Evolutionary conservation across 2,113 vertebrate species (phyloP).

Genomic region (Baryphthengus martii): DNA sequence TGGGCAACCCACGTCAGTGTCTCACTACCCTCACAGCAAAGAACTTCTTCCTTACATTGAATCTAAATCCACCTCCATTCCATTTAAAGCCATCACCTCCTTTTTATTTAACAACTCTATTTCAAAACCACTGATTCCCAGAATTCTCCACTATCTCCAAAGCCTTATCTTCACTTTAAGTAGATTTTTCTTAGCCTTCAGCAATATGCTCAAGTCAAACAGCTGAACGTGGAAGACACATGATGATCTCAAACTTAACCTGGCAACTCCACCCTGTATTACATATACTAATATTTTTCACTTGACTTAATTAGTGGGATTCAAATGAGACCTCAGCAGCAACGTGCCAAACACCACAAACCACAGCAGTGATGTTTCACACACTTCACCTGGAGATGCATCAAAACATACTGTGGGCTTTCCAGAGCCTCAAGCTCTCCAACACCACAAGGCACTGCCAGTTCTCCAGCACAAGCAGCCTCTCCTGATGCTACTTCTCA

Average conservation of each 20-base stretch:
- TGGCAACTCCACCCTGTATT: background rate
- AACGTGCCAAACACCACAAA: background rate
- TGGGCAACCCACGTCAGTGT: background rate
- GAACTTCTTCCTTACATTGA: background rate
- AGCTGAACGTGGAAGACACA: background rate
- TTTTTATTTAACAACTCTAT: background rate
- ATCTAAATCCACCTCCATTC: background rate
- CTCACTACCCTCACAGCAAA: background rate
- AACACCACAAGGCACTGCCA: accelerated
- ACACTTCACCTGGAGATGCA: background rate
- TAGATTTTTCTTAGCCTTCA: background rate
- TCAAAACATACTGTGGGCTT: background rate
- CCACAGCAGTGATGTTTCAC: background rate
- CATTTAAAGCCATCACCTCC: background rate
- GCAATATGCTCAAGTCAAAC: background rate
- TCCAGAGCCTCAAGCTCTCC: background rate
- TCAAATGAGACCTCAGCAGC: background rate
- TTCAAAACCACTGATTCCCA: background rate
- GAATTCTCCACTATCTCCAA: background rate
- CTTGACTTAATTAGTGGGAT: background rate
- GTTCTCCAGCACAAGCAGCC: background rate
- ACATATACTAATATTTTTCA: background rate
- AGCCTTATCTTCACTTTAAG: background rate
- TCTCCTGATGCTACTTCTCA: background rate
- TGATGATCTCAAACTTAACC: background rate